Conservation (phyloP, 2,888 invertebrate species). For the Subacronicta megacephala region DNA sequence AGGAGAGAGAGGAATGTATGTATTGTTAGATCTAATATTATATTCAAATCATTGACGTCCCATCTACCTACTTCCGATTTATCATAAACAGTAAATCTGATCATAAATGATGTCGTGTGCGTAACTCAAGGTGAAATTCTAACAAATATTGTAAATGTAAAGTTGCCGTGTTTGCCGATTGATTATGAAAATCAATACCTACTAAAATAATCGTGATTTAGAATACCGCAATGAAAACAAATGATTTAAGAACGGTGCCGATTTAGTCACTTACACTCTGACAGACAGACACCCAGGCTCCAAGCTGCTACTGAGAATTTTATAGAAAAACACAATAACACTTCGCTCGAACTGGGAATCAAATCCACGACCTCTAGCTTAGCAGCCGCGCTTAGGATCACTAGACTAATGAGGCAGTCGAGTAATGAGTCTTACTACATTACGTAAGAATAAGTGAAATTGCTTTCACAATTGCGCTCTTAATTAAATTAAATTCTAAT, state of each 20-base stretch:
- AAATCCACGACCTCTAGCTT: too few relatives aligned
- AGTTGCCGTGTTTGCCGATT: conserved; percentile 25
- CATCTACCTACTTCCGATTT: conserved; percentile 4
- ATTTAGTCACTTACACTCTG: too few relatives aligned
- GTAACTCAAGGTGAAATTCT: conserved; percentile 18
- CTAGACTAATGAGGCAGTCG: too few relatives aligned
- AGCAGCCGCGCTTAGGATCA: too few relatives aligned
- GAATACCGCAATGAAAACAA: conserved; percentile 7
- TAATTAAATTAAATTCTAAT: conserved; percentile 28
- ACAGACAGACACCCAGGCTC: too few relatives aligned
- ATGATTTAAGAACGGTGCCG: too few relatives aligned
- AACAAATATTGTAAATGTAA: conserved; percentile 8
- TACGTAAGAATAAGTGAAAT: neutral
- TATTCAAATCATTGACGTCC: neutral
- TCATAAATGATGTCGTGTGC: conserved; percentile 8
- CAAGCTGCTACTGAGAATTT: too few relatives aligned
- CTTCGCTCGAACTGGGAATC: too few relatives aligned
- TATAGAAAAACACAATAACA: too few relatives aligned
- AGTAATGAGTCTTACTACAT: too few relatives aligned
- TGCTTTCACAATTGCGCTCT: conserved; percentile 14
- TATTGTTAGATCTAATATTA: too few relatives aligned
- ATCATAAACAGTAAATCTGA: neutral
- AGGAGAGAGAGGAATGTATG: too few relatives aligned
- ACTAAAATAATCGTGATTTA: conserved; percentile 10
- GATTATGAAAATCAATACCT: conserved; percentile 13